These are phyloP conservation scores for Ciconia maguari DNA, from an alignment of 2,113 vertebrate genomes.

Conservation along the genomic window DNA sequence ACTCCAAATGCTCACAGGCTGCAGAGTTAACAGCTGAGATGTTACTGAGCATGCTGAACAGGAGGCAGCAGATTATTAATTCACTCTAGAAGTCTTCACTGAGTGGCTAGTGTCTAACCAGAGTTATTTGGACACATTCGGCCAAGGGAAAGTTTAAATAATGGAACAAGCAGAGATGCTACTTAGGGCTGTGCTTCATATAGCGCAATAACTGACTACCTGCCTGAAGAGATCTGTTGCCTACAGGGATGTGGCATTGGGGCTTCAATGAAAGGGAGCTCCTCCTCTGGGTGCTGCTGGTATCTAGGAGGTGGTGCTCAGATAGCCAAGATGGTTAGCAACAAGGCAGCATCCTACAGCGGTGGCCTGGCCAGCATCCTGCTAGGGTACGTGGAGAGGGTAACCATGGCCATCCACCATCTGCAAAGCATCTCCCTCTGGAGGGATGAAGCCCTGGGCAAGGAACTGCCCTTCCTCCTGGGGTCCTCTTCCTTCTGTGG, in stretches of 20 bases:
- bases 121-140: accelerated
- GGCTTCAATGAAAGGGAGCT: background rate
- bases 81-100: background rate
- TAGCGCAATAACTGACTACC: background rate
- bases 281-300: background rate
- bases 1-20: constrained; percentile 45
- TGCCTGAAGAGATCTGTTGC: background rate
- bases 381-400: background rate
- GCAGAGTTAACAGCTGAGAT: constrained; percentile 47
- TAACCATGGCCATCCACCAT: background rate
- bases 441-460: background rate
- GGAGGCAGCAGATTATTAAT: background rate
- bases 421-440: background rate
- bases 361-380: background rate
- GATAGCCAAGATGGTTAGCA: background rate
- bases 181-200: background rate
- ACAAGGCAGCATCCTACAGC: accelerated
- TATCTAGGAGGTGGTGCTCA: background rate
- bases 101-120: background rate
- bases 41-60: background rate
- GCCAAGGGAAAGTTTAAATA: background rate
- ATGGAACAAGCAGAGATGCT: background rate
- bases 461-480: background rate
- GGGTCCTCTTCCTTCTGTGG: background rate
- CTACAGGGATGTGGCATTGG: background rate